These are phyloP conservation scores for Lagopus muta DNA, from an alignment of 2,113 vertebrate genomes.

Conservation along the genomic window DNA sequence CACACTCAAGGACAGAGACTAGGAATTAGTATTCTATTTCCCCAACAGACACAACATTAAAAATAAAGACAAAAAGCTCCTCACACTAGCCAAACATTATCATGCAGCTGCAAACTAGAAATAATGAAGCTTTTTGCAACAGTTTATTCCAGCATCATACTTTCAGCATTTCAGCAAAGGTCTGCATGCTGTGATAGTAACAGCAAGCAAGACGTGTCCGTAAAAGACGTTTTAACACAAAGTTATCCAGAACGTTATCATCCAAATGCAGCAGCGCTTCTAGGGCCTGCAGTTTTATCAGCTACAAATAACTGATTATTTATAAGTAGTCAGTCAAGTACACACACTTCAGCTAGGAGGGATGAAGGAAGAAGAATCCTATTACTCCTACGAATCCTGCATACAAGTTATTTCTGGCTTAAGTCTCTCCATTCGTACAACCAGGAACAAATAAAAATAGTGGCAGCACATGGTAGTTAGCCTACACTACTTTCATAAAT, in stretches of 20 bases:
- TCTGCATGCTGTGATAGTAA: background rate
- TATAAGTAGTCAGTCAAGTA: background rate
- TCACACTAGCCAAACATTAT: background rate
- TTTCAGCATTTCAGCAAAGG: rapidly evolving
- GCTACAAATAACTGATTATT: background rate
- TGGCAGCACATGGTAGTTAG: background rate
- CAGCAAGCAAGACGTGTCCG: background rate
- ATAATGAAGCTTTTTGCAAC: background rate
- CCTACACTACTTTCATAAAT: background rate
- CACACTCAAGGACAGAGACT: background rate
- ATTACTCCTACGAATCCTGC: background rate
- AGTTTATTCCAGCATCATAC: background rate
- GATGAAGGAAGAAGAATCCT: background rate
- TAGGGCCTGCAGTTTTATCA: background rate
- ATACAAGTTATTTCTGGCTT: background rate
- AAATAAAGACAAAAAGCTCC: background rate
- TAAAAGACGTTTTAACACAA: background rate
- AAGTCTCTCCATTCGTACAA: background rate
- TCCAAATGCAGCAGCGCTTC: background rate
- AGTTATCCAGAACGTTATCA: background rate
- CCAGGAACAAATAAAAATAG: background rate
- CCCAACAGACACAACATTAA: background rate
- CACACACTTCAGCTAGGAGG: background rate
- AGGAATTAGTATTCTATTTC: background rate
- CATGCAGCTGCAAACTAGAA: background rate